A percentile compares a stretch with the other conserved stretches of the same genome.
These are phyloP conservation scores for Periplaneta americana DNA, from an alignment of 1,140 invertebrate genomes.

Conservation along the genomic window DNA sequence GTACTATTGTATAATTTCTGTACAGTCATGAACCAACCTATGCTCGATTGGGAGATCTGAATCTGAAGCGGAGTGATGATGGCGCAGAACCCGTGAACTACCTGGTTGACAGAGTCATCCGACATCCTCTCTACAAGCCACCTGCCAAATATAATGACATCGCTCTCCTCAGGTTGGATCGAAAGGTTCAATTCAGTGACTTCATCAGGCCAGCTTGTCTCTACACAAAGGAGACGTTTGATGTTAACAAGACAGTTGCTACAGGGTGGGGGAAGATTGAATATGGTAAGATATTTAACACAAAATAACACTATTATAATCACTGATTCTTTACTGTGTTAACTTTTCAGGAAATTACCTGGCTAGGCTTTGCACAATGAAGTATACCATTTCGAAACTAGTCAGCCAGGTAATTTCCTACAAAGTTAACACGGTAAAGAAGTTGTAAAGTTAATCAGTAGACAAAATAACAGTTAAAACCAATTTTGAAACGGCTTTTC, in stretches of 20 bases:
- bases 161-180: conserved; percentile 24
- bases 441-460: too few relatives aligned
- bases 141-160: conserved; percentile 18
- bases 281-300: neutral
- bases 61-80: conserved; percentile 36
- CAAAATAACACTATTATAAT: too few relatives aligned
- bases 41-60: conserved; percentile 35
- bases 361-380: too few relatives aligned
- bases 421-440: too few relatives aligned
- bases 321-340: too few relatives aligned
- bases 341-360: too few relatives aligned
- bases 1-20: too few relatives aligned
- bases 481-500: too few relatives aligned
- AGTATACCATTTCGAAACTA: too few relatives aligned
- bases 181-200: conserved; percentile 22
- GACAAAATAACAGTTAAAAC: too few relatives aligned
- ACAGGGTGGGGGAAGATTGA: neutral
- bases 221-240: conserved; percentile 24
- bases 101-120: conserved; percentile 30
- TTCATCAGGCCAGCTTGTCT: conserved; percentile 28
- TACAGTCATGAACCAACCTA: conserved; percentile 34
- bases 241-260: conserved; percentile 19
- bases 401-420: too few relatives aligned
- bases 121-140: conserved; percentile 14
- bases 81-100: conserved; percentile 30